Conservation (phyloP, 1,140 invertebrate genomes). For the Hyles vespertilio region DNA sequence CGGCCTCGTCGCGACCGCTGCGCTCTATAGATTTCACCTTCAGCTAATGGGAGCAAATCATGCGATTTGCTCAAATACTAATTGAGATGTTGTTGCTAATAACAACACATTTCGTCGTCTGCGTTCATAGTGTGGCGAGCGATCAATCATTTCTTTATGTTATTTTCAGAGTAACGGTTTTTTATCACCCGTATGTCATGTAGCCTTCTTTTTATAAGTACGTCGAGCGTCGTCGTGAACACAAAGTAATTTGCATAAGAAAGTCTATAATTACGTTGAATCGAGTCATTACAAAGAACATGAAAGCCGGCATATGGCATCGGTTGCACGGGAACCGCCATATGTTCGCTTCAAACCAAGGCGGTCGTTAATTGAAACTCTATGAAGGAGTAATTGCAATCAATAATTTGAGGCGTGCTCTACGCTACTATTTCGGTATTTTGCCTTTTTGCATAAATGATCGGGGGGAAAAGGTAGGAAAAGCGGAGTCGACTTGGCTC, state of each 20-base stretch:
- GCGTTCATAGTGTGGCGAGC: constrained; percentile 18
- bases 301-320: constrained; percentile 27
- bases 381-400: too few species aligned
- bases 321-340: constrained; percentile 29
- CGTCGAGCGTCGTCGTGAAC: too few species aligned
- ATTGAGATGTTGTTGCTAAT: constrained; percentile 26
- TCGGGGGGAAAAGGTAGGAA: too few species aligned
- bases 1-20: constrained; percentile 25
- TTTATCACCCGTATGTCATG: too few species aligned
- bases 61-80: constrained; percentile 31
- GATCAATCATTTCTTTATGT: constrained; percentile 9
- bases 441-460: too few species aligned
- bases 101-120: constrained; percentile 17
- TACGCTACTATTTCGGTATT: too few species aligned
- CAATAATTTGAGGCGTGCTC: too few species aligned
- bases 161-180: too few species aligned
- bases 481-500: too few species aligned
- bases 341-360: constrained; percentile 11
- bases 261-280: constrained; percentile 34
- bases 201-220: too few species aligned
- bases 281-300: constrained; percentile 33
- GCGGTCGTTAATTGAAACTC: neutral
- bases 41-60: constrained; percentile 38
- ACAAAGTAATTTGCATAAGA: constrained; percentile 37
- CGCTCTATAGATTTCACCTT: constrained; percentile 49